These are phyloP conservation scores for Rallus limicola DNA, from an alignment of 2,113 vertebrate genomes.

Conservation along the genomic window DNA sequence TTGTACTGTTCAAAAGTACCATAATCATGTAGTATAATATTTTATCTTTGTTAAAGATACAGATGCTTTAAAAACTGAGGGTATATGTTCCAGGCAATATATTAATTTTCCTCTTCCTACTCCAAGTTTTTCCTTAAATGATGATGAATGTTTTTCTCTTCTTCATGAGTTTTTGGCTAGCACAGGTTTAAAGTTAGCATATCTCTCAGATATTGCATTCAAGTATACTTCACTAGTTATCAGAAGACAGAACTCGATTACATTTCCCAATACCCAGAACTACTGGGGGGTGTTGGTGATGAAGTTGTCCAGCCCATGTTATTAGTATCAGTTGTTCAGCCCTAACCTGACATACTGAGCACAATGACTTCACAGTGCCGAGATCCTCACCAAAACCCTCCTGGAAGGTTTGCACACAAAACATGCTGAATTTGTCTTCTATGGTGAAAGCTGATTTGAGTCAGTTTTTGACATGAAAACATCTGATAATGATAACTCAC, in stretches of 20 bases:
- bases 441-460: background rate
- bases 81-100: background rate
- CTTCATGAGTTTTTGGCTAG: background rate
- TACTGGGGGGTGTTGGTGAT: background rate
- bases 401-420: background rate
- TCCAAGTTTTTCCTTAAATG: background rate
- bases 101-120: background rate
- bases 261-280: background rate
- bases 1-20: background rate
- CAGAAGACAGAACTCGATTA: background rate
- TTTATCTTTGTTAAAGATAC: background rate
- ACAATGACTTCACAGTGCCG: background rate
- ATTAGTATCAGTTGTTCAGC: background rate
- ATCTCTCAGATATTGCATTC: background rate
- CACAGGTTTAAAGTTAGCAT: background rate
- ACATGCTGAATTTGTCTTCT: background rate
- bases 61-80: background rate
- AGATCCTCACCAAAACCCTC: background rate
- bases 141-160: background rate
- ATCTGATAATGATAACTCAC: background rate
- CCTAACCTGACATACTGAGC: background rate
- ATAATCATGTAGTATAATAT: background rate
- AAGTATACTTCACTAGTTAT: background rate
- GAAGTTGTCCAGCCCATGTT: background rate
- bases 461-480: background rate